These are phyloP conservation scores for Amblyraja radiata DNA, from an alignment of 2,797 vertebrate genomes.

Conservation along the genomic window DNA sequence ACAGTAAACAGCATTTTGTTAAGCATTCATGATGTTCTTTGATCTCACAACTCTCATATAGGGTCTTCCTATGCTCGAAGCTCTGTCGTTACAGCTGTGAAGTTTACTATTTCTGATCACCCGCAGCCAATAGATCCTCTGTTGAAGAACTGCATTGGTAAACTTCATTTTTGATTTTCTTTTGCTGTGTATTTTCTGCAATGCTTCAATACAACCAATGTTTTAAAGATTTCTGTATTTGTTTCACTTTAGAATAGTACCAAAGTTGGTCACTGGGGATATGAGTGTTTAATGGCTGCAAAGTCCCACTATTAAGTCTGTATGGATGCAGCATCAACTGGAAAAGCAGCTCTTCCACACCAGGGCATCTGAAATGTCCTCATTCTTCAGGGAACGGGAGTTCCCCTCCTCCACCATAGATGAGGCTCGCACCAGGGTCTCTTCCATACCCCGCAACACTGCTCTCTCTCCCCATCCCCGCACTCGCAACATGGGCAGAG, in stretches of 20 bases:
- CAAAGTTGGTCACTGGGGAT: background rate
- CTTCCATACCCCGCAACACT: too few species aligned
- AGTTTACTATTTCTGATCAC: constrained; percentile 98
- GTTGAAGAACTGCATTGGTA: constrained; percentile 97
- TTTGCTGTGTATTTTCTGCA: background rate
- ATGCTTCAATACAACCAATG: background rate
- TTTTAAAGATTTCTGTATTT: background rate
- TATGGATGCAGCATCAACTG: background rate
- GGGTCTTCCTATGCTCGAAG: constrained; percentile 93
- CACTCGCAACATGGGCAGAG: too few species aligned
- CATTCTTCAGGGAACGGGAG: too few species aligned
- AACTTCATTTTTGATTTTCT: constrained; percentile 25
- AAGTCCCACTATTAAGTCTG: background rate
- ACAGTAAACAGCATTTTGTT: background rate
- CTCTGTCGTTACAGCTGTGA: constrained; percentile 94
- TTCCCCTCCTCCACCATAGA: too few species aligned
- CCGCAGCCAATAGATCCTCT: constrained; percentile 92
- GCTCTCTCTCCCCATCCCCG: too few species aligned
- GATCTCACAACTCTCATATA: constrained; percentile 44
- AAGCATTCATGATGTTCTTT: background rate
- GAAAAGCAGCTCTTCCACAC: background rate
- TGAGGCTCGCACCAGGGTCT: too few species aligned
- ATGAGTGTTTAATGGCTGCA: background rate
- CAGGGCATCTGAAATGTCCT: too few species aligned
- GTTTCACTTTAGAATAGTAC: background rate